Base-by-base conservation (phyloP, 2,888 invertebrate species). In the Leptopilina drosophilae region DNA sequence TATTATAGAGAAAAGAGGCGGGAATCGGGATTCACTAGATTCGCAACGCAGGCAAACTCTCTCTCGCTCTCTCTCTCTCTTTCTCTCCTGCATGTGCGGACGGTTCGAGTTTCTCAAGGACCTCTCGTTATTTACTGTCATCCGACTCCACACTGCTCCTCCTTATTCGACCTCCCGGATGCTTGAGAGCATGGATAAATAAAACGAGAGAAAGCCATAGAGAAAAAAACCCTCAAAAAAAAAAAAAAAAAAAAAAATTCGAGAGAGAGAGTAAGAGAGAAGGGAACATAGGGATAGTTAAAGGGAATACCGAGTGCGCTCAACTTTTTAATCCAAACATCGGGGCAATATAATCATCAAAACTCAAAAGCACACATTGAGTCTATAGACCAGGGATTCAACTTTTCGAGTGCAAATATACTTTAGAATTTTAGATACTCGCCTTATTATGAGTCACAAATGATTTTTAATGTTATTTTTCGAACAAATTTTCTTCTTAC, bases 81-180 rank as follows among this genome's bases (percentile, higher is more conserved):
- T 20, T 20, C 20, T 64, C 56, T 53, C 33, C 2, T 62, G 73
- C 76, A 78, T 78, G 33, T 33, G 33, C 33, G 78, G 49, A 76
- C 76, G 84, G 82, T 84, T 88, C 84, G 84, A 86, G 84, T 88
- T 87, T 85, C 88, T 87, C 83, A 82, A 87, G 84, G 82, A 85
- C 85, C 87, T 87, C 84, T 87, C 84, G 87, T 88, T 89, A 88
- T 88, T 89, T 87, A 87, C 87, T 85, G 87, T 84, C 87, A 87
- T 84, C 84, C 85, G 86, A 84, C 85, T 84, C 85, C 82, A 82
- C 82, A 82, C 83, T 85, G 81, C 84, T 84, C 82, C 84, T 84
- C 82, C 82, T 82, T 83, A 81, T 82, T 80, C 80, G 80, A 79
- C 82, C 78, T 78, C 76, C 77, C 78, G 56, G 79, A 69, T 75